Evolutionary conservation across 2,113 vertebrate species (phyloP), one percentile per base, ranked within the genome.

Genomic region (Ceyx melanurus): DNA sequence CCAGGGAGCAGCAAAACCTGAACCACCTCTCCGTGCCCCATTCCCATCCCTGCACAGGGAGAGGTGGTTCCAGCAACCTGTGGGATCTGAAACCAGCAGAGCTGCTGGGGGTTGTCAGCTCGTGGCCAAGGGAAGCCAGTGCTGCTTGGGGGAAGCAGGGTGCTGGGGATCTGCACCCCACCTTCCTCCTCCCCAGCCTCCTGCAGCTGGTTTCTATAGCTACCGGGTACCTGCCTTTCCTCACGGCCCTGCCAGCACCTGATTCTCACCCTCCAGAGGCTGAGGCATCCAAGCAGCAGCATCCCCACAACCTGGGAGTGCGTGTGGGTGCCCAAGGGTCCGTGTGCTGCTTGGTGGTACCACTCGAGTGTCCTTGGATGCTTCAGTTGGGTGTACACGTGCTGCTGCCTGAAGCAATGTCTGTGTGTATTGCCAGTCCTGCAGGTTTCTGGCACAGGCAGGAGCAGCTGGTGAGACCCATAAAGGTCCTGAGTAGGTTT

Each of bases 71-170:
- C 15, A 50, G 50, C 15, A 28, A 50, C 15, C 28, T 5, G 22
- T 8, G 66, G 48, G 60, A 9, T 56, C 8, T 42, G 11, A 22
- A 43, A 13, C 54, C 58, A 48, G 56, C 25, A 0, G 0, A 3
- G 22, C 19, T 37, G 40, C 9, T 33, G 71, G 53, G 31, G 33
- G 18, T 33, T 9, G 29, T 40, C 6, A 2, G 35, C n/a, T n/a
- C 1, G 0, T n/a, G 15, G 50, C 28, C 31, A 3, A 26, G n/a
- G 51, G 35, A 11, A 43, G 56, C 6, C 0, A 3, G 0, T 8
- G n/a, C 6, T 8, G 21, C 31, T 5, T 10, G 40, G 16, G 16
- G 61, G 72, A 50, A 53, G 54, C 58, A 43, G 43, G 0, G 1
- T 5, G 65, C 60, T n/a, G 56, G 25, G 61, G 61, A 13, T 54